Conservation (phyloP, 2,888 invertebrate species). For the Anticlea derivata region DNA sequence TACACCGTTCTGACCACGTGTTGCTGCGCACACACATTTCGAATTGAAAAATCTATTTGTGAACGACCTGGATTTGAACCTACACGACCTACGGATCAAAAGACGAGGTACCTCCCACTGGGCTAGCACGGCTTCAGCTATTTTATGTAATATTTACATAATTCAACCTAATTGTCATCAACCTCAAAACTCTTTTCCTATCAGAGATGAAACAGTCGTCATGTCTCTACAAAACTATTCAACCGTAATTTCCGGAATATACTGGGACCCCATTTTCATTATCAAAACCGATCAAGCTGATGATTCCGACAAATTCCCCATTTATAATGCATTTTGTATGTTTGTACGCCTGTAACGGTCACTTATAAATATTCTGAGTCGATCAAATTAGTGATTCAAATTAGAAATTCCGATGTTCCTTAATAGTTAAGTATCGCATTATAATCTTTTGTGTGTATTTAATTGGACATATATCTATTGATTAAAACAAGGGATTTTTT, state of each 20-base stretch:
- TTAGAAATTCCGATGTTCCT: conserved; percentile 36
- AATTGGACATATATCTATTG: conserved; percentile 35
- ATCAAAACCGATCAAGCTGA: conserved; percentile 20
- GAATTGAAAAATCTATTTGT: too few relatives aligned
- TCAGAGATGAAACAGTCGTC: conserved; percentile 18
- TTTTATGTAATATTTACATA: conserved; percentile 5
- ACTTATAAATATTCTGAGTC: conserved; percentile 38
- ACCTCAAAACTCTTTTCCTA: conserved; percentile 12
- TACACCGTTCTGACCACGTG: too few relatives aligned
- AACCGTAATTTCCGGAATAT: conserved; percentile 21
- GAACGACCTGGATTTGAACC: too few relatives aligned
- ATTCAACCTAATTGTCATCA: conserved; percentile 12
- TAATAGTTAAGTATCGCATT: conserved; percentile 31
- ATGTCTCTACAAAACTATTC: conserved; percentile 20
- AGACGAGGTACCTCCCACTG: too few relatives aligned
- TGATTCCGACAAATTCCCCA: conserved; percentile 26
- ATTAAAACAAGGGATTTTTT: conserved; percentile 6
- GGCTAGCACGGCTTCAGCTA: too few relatives aligned
- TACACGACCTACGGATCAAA: too few relatives aligned
- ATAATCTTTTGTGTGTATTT: conserved; percentile 41
- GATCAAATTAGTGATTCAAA: conserved; percentile 49
- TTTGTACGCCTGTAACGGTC: conserved; percentile 26
- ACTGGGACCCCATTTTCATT: conserved; percentile 23
- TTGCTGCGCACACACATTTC: too few relatives aligned
- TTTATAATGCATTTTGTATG: conserved; percentile 27